These are phyloP conservation scores for Verasper variegatus DNA, from an alignment of 2,113 vertebrate species.

Conservation along the genomic window DNA sequence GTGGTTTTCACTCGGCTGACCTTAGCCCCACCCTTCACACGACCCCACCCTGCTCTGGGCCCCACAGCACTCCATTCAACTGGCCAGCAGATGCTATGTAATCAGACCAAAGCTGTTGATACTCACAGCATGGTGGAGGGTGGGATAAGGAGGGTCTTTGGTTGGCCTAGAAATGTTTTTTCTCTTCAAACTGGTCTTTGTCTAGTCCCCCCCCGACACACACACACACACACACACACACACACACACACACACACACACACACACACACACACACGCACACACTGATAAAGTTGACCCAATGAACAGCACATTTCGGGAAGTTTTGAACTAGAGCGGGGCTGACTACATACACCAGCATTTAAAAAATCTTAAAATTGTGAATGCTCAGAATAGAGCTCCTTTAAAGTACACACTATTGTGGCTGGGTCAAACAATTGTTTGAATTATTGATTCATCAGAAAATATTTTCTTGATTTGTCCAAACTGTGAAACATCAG, in stretches of 20 bases:
- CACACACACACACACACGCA: not conserved
- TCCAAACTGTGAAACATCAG: too few relatives aligned
- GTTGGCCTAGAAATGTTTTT: not conserved
- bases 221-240: too few relatives aligned
- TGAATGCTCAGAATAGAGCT: too few relatives aligned
- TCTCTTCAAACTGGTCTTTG: conserved; percentile 36
- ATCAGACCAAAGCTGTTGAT: conserved; percentile 54
- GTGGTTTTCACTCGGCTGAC: conserved; percentile 52
- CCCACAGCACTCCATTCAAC: conserved; percentile 62
- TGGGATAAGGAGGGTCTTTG: conserved; percentile 43
- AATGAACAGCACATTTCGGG: not conserved
- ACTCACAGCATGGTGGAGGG: conserved; percentile 61
- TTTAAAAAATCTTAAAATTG: too few relatives aligned
- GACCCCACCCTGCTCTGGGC: conserved; percentile 55
- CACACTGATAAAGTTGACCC: not conserved
- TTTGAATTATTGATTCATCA: too few relatives aligned
- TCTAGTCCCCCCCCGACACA: not conserved
- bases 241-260: too few relatives aligned
- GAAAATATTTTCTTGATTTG: too few relatives aligned
- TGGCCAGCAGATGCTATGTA: conserved; percentile 66
- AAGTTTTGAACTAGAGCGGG: too few relatives aligned
- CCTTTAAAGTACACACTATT: too few relatives aligned
- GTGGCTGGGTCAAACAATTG: too few relatives aligned
- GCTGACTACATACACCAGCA: too few relatives aligned
- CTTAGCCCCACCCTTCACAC: conserved; percentile 43